Base-by-base conservation (phyloP, 2,888 invertebrate genomes). In the Volucella bombylans region DNA sequence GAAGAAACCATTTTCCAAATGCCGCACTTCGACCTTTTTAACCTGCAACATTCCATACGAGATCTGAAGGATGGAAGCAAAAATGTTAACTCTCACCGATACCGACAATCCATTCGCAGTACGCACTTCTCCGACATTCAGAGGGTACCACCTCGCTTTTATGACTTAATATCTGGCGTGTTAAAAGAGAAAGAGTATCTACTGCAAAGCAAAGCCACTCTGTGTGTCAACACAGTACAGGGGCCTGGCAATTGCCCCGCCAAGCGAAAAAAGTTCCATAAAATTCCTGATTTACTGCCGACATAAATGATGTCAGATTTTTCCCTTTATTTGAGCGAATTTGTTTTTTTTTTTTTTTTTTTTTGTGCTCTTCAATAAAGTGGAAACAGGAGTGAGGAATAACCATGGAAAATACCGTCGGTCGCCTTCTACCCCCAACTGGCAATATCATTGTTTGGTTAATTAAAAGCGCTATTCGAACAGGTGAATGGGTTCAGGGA, bases 131-230 rank as follows among this genome's bases (percentile, higher is more conserved):
- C 68, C 23, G 50, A n/a, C 68, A 50, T 64, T 65, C 65, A 8
- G 18, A 64, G 71, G 61, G 76, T 61, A 57, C 76, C 57, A 57
- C 61, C 62, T 54, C 78, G 18, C n/a, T 77, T 80, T 85, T 85
- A 85, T 85, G 76, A 77, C 85, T 85, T 85, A 85, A 85, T 85
- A 77, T 85, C 81, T 85, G 85, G 31, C 81, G 77, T 81, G 85
- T 81, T 62, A 71, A 80, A 59, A 64, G 10, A 57, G 52, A 76
- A 64, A 68, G 65, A 80, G 74, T 67, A 67, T 67, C 67, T 23
- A 45, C 6, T 31, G 31, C 31, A 31, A 31, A 31, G 6, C 31
- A 76, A 85, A 71, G 55, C 68, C 57, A 76, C 74, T 68, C 67
- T 31, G 62, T 67, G 59, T 85, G 81, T 72, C 81, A 81, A 73